Evolutionary conservation across 2,113 vertebrate genomes (phyloP).

Genomic region (Oncorhynchus tshawytscha): DNA sequence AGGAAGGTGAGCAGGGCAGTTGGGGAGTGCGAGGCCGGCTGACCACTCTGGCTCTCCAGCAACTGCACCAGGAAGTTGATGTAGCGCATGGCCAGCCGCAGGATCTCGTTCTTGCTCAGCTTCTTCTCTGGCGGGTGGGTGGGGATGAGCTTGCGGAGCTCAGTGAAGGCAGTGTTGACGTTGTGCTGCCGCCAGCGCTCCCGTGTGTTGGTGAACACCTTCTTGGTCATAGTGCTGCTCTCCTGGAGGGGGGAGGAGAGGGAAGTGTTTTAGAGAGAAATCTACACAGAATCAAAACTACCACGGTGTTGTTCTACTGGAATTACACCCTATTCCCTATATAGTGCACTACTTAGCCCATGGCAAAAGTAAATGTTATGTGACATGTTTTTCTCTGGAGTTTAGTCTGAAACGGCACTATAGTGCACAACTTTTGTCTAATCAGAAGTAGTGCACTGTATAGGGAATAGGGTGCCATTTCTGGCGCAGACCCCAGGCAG

Average conservation of each 20-base stretch:
- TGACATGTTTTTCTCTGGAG: too few relatives aligned
- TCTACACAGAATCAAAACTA: neutral
- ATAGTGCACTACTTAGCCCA: too few relatives aligned
- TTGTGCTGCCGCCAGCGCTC: conserved; percentile 98
- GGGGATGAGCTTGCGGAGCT: conserved; percentile 93
- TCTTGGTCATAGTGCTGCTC: conserved; percentile 83
- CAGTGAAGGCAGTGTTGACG: conserved; percentile 93
- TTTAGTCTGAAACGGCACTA: too few relatives aligned
- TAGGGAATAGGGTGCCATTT: too few relatives aligned
- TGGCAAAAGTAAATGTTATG: too few relatives aligned
- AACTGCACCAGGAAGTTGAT: conserved; percentile 95
- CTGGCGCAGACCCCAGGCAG: neutral
- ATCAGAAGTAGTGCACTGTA: too few relatives aligned
- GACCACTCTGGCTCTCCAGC: conserved; percentile 82
- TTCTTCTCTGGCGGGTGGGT: conserved; percentile 98
- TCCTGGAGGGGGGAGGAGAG: neutral
- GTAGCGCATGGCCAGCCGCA: conserved; percentile 95
- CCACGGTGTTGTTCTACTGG: neutral
- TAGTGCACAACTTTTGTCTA: too few relatives aligned
- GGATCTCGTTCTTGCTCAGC: conserved; percentile 97
- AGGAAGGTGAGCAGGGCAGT: conserved; percentile 72
- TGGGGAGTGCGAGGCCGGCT: conserved; percentile 66
- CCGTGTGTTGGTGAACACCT: conserved; percentile 91
- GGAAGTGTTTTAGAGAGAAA: neutral
- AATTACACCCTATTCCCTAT: too few relatives aligned